phyloP scores from a whole-genome alignment of 37 sponge, comb jelly and placozoan genomes.

The Halisarca cf. caerulea region DNA sequence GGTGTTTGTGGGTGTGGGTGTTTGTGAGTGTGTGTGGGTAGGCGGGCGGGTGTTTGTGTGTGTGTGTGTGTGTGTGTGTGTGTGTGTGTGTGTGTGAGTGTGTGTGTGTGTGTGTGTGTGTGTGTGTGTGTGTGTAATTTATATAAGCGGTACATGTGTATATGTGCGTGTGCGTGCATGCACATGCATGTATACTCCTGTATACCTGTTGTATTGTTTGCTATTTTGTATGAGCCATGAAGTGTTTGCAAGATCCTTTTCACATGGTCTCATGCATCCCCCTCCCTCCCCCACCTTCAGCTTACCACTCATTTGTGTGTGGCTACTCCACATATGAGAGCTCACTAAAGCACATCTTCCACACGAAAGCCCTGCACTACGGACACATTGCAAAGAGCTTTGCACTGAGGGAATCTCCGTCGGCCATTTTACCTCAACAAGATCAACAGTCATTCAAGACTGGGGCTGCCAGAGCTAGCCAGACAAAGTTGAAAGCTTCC shows the following conservation, averaged over 20 bases:
- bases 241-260: too few species aligned
- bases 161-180: background rate
- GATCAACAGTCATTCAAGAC: too few species aligned
- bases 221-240: too few species aligned
- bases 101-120: conserved; percentile 50
- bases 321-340: conserved; percentile 24
- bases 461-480: too few species aligned
- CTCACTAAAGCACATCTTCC: conserved; percentile 32
- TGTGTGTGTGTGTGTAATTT: conserved; percentile 33
- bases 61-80: conserved; percentile 13
- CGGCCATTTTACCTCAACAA: conserved; percentile 20
- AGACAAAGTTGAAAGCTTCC: too few species aligned
- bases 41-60: background rate
- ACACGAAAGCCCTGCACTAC: conserved; percentile 32
- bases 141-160: background rate
- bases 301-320: conserved; percentile 26
- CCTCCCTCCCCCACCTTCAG: too few species aligned
- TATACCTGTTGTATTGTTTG: too few species aligned
- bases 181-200: background rate
- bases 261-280: too few species aligned
- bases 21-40: conserved; percentile 44
- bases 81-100: conserved; percentile 38
- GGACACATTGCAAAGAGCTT: conserved; percentile 59
- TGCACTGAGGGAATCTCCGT: conserved; percentile 37
- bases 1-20: conserved; percentile 34